Conservation (phyloP, 2,888 invertebrate genomes). For the Congeria kusceri region DNA sequence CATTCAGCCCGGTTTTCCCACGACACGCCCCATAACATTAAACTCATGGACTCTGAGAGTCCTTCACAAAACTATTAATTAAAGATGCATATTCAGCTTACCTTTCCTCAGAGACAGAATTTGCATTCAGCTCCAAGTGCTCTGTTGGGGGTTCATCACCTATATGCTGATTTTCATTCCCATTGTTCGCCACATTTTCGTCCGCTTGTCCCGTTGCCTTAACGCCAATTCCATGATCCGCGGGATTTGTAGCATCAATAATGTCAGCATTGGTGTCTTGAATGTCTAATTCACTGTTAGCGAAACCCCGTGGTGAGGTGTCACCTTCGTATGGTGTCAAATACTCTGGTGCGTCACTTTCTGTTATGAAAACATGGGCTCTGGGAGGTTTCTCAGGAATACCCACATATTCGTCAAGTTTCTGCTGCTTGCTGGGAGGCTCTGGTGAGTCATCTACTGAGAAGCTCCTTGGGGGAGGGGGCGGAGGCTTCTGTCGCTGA, state of each 20-base stretch:
- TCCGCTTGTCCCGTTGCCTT: conserved; percentile 4
- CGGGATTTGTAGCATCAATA: not conserved
- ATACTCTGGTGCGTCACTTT: not conserved
- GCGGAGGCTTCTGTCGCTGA: conserved; percentile 47
- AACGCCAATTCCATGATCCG: not conserved
- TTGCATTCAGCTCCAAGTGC: not conserved
- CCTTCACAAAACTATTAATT: too few relatives aligned
- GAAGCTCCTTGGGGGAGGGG: conserved; percentile 53
- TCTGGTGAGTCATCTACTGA: conserved; percentile 8
- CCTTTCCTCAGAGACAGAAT: too few relatives aligned
- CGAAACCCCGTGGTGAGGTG: not conserved
- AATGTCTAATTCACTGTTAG: not conserved
- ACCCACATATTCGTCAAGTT: conserved; percentile 30
- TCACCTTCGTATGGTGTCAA: not conserved
- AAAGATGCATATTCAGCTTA: too few relatives aligned
- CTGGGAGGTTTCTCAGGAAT: conserved; percentile 43
- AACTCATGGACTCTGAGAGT: too few relatives aligned
- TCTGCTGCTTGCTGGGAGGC: conserved; percentile 41
- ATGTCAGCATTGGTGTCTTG: not conserved
- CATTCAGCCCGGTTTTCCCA: too few relatives aligned
- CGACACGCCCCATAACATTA: too few relatives aligned
- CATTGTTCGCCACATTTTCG: conserved; percentile 6
- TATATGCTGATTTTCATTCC: not conserved
- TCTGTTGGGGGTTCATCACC: conserved; percentile 8
- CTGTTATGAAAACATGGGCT: not conserved